These are phyloP conservation scores for Vireo griseus DNA, from an alignment of 2,797 vertebrate species.

Conservation along the genomic window DNA sequence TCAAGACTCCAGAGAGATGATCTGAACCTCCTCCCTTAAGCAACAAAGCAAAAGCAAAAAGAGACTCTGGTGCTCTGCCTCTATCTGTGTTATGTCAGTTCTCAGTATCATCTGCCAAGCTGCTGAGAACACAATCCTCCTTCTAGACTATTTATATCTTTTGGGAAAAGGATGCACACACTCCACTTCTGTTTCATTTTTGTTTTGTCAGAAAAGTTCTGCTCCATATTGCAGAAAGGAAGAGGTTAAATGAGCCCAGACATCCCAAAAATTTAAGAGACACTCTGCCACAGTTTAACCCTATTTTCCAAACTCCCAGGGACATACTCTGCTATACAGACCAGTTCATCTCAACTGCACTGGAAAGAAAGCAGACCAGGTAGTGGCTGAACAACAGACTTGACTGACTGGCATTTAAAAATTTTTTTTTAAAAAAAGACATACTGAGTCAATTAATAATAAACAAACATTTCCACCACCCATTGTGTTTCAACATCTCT, in stretches of 20 bases:
- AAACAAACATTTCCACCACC: slow-evolving; percentile 30
- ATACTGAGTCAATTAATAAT: slow-evolving; percentile 3
- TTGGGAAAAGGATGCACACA: not conserved
- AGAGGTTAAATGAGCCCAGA: not conserved
- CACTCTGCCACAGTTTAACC: not conserved
- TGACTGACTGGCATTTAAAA: not conserved
- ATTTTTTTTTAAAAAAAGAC: not conserved
- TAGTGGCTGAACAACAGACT: not conserved
- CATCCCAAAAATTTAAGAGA: not conserved
- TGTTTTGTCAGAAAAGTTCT: not conserved
- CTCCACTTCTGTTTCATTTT: not conserved
- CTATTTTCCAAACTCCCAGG: not conserved
- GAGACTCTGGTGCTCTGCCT: not conserved
- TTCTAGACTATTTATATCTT: not conserved
- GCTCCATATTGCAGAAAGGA: not conserved
- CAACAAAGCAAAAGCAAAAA: not conserved
- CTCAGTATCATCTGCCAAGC: not conserved
- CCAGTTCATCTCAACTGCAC: not conserved
- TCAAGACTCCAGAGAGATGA: not conserved
- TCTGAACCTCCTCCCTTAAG: not conserved
- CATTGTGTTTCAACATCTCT: slow-evolving; percentile 37
- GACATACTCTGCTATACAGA: not conserved
- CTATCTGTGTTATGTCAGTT: not conserved
- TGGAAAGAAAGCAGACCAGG: not conserved
- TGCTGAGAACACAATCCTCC: not conserved